Evolutionary conservation across 2,797 vertebrate species (phyloP), one percentile per base, ranked within the genome.

Genomic region (Emys orbicularis): DNA sequence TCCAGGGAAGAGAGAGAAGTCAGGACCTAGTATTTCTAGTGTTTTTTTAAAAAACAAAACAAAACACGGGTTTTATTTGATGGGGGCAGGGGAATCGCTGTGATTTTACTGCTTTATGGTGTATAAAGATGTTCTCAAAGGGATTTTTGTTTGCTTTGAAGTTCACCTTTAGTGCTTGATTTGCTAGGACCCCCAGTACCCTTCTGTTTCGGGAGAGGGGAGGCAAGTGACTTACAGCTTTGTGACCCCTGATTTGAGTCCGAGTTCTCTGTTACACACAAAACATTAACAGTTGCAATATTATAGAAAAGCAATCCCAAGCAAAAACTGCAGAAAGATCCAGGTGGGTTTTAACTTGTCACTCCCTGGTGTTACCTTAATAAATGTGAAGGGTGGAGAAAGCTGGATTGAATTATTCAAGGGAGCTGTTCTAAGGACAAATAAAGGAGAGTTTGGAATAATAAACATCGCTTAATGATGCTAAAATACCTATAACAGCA

Each of bases 371-470:
- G 15, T 76, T 76, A 31, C 25, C 65, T 87, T 72, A 83, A 2
- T 68, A 8, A 1, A 1, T 53, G 50, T 82, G 74, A 54, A 72
- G 84, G 91, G 72, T 86, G 86, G 80, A 82, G 37, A 52, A 61
- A 89, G 81, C 84, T 81, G 8, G 49, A 44, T 65, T 56, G 12
- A 90, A 47, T 89, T 94, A 11, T 86, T 95, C 90, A 53, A 88
- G 90, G 87, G 52, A 83, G 49, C 47, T 81, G 2, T 83, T 37
- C 87, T 54, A 89, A 86, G 94, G 56, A 47, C 29, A 34, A 41
- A 2, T 54, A 56, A 57, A 83, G 34, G 79, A 37, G 83, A 91
- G 76, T 44, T 18, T 2, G 44, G 31, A 31, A 18, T 68, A n/a
- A 18, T 27, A 34, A 59, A 41, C 81, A 41, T 65, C 44, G 37